These are phyloP conservation scores for Trachelus troglodyta DNA, from an alignment of 2,888 invertebrate species.

Conservation along the genomic window DNA sequence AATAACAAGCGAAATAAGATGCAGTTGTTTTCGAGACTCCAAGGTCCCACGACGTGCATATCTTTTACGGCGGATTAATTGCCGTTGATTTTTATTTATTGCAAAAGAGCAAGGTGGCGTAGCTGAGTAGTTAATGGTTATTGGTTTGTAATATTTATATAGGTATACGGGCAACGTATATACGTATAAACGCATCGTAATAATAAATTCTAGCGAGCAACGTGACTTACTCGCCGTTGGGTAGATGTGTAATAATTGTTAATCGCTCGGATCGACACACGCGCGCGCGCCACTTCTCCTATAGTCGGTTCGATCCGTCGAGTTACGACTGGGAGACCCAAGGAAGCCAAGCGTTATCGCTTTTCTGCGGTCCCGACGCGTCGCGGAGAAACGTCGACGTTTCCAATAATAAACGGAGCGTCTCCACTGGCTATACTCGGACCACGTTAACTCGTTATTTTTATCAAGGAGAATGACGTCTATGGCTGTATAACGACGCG, in stretches of 20 bases:
- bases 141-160: slow-evolving; percentile 55
- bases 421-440: no score
- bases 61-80: slow-evolving; percentile 55
- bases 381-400: no score
- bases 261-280: background rate
- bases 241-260: slow-evolving; percentile 1
- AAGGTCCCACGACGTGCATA: slow-evolving; percentile 43
- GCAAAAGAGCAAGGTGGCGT: slow-evolving; percentile 54
- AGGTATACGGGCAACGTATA: slow-evolving; percentile 30
- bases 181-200: slow-evolving; percentile 36
- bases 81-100: slow-evolving; percentile 58
- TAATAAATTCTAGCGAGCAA: slow-evolving; percentile 58
- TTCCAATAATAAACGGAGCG: no score
- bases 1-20: slow-evolving; percentile 27
- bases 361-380: no score
- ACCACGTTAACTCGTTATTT: no score
- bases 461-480: no score
- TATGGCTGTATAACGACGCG: no score
- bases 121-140: slow-evolving; percentile 56
- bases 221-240: slow-evolving; percentile 53
- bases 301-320: no score
- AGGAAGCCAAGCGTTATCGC: no score
- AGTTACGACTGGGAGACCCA: no score
- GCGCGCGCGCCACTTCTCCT: background rate
- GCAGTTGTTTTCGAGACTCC: slow-evolving; percentile 23